Percentiles rank a stretch among this genome's conserved stretches.
phyloP scores from a whole-genome alignment of 2,888 invertebrate species.

The Eutolmus rufibarbis region DNA sequence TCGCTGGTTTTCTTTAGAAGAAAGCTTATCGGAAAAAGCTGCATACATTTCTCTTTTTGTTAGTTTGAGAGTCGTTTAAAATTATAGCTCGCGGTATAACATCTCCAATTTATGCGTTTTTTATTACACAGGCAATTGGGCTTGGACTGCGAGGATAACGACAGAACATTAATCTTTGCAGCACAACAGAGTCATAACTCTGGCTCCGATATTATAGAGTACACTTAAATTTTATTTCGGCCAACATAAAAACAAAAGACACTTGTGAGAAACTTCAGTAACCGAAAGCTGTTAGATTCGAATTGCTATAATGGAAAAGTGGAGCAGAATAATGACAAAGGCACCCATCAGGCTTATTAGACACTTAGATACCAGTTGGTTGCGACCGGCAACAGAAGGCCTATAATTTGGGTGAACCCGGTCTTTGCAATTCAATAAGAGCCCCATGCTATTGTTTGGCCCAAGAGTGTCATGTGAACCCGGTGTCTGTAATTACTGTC shows the following conservation, averaged over 20 bases:
- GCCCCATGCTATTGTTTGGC: not conserved
- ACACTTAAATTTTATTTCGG: not conserved
- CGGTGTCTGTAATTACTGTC: not conserved
- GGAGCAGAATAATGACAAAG: not conserved
- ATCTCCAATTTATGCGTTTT: too few relatives aligned
- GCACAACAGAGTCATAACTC: too few relatives aligned
- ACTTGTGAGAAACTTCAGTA: not conserved
- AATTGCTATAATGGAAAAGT: not conserved
- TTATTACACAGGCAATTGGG: too few relatives aligned
- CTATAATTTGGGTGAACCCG: not conserved
- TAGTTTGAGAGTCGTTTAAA: too few relatives aligned
- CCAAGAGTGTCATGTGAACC: slow-evolving; percentile 2
- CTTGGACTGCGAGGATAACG: too few relatives aligned
- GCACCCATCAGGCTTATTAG: not conserved
- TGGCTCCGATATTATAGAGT: too few relatives aligned
- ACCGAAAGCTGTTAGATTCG: not conserved
- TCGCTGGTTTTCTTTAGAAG: too few relatives aligned
- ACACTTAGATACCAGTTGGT: not conserved
- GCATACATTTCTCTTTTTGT: too few relatives aligned
- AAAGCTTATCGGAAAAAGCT: too few relatives aligned
- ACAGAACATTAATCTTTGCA: too few relatives aligned
- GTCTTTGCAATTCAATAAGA: not conserved
- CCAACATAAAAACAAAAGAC: not conserved
- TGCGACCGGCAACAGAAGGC: not conserved
- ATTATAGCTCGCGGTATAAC: too few relatives aligned